Percentiles rank a stretch among this genome's conserved stretches.
phyloP scores from a whole-genome alignment of 2,797 vertebrate species.

The Botia kubotai region DNA sequence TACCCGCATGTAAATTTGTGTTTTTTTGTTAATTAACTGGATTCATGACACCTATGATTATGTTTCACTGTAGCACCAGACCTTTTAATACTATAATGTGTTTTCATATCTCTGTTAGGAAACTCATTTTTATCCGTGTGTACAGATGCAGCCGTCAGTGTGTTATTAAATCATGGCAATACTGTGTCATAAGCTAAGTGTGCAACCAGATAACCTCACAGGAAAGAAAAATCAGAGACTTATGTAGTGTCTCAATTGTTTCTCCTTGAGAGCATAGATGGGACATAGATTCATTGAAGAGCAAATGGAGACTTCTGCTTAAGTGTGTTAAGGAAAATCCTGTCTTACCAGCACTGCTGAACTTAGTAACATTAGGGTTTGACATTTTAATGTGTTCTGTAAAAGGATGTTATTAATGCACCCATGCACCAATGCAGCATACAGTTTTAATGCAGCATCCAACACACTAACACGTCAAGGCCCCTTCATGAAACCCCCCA shows the following conservation, averaged over 20 bases:
- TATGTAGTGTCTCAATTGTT: too few relatives aligned
- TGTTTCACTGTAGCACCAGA: too few relatives aligned
- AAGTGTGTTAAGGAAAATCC: not conserved
- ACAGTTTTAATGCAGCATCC: conserved; percentile 7
- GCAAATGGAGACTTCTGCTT: not conserved
- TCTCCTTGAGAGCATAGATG: not conserved
- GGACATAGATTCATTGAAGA: not conserved
- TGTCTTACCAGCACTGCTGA: not conserved
- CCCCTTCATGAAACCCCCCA: conserved; percentile 1
- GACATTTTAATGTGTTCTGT: not conserved
- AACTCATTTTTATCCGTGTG: conserved; percentile 18
- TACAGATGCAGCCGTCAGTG: not conserved
- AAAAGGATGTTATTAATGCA: conserved; percentile 27
- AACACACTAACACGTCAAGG: conserved; percentile 2
- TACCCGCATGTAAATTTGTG: too few relatives aligned
- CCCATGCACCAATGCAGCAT: not conserved
- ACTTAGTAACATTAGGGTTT: not conserved
- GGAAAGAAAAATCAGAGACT: not conserved
- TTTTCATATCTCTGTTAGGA: not conserved
- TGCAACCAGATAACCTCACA: not conserved
- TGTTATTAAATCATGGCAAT: not conserved
- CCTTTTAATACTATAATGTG: not conserved
- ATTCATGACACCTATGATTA: too few relatives aligned
- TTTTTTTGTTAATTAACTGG: too few relatives aligned
- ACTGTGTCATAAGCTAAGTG: not conserved